These are phyloP conservation scores for Meles meles DNA, from an alignment of 2,113 vertebrate species.

Conservation along the genomic window DNA sequence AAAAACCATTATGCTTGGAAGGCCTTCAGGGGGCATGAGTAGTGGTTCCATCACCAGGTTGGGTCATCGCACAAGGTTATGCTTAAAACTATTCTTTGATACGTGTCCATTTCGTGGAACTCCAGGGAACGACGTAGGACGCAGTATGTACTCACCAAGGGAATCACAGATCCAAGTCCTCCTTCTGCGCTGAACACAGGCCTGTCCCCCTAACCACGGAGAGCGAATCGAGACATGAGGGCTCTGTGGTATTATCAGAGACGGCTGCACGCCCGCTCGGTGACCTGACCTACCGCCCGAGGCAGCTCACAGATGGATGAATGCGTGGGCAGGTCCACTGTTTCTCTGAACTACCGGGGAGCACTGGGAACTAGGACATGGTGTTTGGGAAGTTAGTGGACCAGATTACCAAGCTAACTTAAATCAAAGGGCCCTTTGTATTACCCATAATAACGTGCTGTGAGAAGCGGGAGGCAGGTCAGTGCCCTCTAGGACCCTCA, in stretches of 20 bases:
- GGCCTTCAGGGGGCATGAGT: background rate
- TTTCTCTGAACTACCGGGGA: background rate
- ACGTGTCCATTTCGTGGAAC: background rate
- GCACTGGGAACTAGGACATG: background rate
- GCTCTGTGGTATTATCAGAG: background rate
- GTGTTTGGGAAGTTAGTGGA: background rate
- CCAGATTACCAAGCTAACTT: background rate
- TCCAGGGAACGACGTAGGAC: background rate
- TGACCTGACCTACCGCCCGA: background rate
- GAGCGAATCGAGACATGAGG: background rate
- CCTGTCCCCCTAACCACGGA: background rate
- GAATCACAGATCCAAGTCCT: background rate
- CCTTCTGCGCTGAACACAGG: background rate
- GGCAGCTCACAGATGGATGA: background rate
- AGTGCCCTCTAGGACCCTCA: background rate
- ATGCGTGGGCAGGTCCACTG: background rate
- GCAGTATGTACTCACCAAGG: background rate
- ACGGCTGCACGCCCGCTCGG: accelerated
- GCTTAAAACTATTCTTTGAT: background rate
- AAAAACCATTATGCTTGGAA: background rate
- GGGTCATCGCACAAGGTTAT: background rate
- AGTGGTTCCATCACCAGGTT: background rate
- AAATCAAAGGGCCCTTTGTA: background rate
- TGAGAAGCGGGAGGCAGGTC: background rate
- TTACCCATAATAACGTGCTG: background rate